Percentiles rank a stretch among this genome's conserved stretches.
Evolutionary conservation across 2,113 vertebrate species (phyloP).

Genomic region (Brachyistius frenatus): DNA sequence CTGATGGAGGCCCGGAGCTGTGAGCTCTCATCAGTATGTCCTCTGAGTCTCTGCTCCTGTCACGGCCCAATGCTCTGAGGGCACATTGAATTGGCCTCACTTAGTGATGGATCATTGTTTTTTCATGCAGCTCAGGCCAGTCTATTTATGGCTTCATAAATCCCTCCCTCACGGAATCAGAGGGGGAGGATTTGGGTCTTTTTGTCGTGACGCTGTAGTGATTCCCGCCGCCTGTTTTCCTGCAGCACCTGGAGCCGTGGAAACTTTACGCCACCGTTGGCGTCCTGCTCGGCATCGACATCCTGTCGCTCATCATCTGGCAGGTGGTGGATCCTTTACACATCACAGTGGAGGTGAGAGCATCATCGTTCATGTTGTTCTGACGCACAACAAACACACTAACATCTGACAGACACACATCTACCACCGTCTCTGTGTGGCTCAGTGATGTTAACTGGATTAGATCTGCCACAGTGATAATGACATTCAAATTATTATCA

Average conservation of each 20-base stretch:
- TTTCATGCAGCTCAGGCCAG: constrained; percentile 38
- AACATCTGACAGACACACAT: no score
- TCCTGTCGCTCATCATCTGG: constrained; percentile 91
- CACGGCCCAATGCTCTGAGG: constrained; percentile 8
- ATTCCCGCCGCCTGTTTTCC: constrained; percentile 36
- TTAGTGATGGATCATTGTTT: constrained; percentile 72
- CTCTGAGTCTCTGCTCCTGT: constrained; percentile 29
- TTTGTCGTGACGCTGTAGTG: constrained; percentile 19
- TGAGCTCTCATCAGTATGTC: constrained; percentile 6
- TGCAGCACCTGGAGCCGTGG: constrained; percentile 92
- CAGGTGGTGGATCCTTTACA: constrained; percentile 93
- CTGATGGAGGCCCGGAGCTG: background rate
- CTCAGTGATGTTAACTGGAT: no score
- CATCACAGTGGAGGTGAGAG: constrained; percentile 90
- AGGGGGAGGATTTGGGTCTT: constrained; percentile 41
- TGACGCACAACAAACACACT: no score
- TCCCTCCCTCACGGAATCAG: constrained; percentile 49
- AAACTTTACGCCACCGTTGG: constrained; percentile 91
- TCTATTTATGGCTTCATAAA: constrained; percentile 70
- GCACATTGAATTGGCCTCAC: constrained; percentile 64
- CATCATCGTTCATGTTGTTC: background rate
- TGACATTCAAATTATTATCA: no score
- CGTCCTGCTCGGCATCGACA: constrained; percentile 88
- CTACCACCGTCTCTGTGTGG: no score
- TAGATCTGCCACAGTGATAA: no score